phyloP scores from a whole-genome alignment of 1,140 invertebrate species.

The Drusus annulatus region DNA sequence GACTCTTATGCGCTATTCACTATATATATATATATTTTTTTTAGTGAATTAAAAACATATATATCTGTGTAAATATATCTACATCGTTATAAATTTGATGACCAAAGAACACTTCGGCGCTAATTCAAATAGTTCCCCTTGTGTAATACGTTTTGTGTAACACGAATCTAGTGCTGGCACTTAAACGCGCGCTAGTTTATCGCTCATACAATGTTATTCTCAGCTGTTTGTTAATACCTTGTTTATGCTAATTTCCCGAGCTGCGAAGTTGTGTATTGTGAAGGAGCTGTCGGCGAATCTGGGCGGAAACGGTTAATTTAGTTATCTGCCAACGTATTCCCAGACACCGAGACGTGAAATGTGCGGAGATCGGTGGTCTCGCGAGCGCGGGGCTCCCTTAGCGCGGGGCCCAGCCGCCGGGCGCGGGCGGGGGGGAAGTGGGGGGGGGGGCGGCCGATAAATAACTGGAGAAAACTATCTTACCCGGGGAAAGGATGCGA shows the following conservation, averaged over 20 bases:
- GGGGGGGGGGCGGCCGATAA: neutral
- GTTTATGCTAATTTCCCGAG: constrained; percentile 19
- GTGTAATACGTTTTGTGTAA: no score
- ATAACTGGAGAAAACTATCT: neutral
- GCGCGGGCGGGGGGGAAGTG: neutral
- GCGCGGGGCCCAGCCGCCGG: neutral
- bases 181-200: neutral
- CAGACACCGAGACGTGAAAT: neutral
- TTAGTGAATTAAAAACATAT: no score
- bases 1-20: no score
- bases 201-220: constrained; percentile 12
- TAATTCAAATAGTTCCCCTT: no score
- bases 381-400: no score
- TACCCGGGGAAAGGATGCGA: neutral
- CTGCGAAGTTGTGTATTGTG: constrained; percentile 27
- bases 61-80: no score
- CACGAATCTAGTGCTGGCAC: neutral
- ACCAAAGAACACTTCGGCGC: no score
- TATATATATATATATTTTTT: no score
- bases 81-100: no score
- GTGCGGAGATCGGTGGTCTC: neutral
- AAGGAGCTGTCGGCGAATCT: neutral
- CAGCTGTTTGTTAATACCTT: constrained; percentile 20
- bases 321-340: constrained; percentile 31
- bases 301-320: constrained; percentile 38